Base-by-base conservation (phyloP, 2,888 invertebrate genomes). In the Rhimphoctona megacephalus region DNA sequence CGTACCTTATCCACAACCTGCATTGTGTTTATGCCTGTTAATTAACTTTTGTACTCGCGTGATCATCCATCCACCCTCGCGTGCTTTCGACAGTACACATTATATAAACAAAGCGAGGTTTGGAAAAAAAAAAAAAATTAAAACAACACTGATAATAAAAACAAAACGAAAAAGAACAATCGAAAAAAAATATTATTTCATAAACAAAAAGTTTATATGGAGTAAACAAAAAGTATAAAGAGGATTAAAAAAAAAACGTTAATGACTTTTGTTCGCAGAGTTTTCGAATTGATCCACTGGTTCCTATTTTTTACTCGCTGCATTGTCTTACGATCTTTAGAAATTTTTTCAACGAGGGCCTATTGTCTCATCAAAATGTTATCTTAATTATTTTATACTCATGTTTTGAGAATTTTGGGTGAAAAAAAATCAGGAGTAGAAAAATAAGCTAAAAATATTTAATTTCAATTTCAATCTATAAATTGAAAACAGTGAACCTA, bases 11-110 rank as follows among this genome's bases (percentile, higher is more conserved):
- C 69, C 66, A 30, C 46, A 54, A 43, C 19, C 66, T 69, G 19
- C 67, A 83, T 79, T 74, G 80, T 74, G 73, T 67, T 67, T 67
- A 67, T 61, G 73, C 67, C 72, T 61, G 73, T 80, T 80, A 84
- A 80, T 84, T 79, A 84, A 84, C 74, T 73, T 61, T 80, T 49
- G 67, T 49, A 74, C 57, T 80, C 69, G 84, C 67, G 61, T 80
- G 67, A 69, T 25, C 69, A 54, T 74, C 49, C 30, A 49, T 79
- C 57, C 49, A 39, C 54, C 54, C 80, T 79, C 52, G 72, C 83
- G 78, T 78, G 78, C 66, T 73, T 61, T 52, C 72, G 43, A 33
- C 61, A 11, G 11, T 46, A 36, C 52, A 67, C 36, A 36, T 52
- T 69, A 14, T 54, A 54, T 43, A 64, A 66, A 72, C 43, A 52